Evolutionary conservation across 2,113 vertebrate species (phyloP).

Genomic region (Aspiorhynchus laticeps): DNA sequence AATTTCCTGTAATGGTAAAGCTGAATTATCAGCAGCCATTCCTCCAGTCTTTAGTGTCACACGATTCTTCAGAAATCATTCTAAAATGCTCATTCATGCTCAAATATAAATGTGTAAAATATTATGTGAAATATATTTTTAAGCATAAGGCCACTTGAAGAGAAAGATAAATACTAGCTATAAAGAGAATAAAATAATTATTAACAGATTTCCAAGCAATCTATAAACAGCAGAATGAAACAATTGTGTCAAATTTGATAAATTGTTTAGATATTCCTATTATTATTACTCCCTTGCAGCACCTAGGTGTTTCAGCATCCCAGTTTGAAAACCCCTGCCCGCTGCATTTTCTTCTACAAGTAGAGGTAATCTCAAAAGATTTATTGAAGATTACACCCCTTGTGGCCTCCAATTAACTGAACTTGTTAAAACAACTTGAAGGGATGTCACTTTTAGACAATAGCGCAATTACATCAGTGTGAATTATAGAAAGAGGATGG

Average conservation of each 20-base stretch:
- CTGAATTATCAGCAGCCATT: not conserved
- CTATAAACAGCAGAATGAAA: not conserved
- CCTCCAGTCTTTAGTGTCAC: not conserved
- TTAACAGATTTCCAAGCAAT: too few relatives aligned
- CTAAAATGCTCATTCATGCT: not conserved
- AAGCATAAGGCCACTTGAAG: not conserved
- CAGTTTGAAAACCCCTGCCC: slow-evolving; percentile 1
- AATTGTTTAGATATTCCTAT: not conserved
- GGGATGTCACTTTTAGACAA: slow-evolving; percentile 52
- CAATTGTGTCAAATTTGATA: not conserved
- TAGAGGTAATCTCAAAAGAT: slow-evolving; percentile 37
- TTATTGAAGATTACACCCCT: slow-evolving; percentile 51
- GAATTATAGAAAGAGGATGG: slow-evolving; percentile 3
- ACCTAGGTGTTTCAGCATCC: not conserved
- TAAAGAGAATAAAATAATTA: too few relatives aligned
- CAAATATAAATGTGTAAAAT: too few relatives aligned
- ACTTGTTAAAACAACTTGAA: slow-evolving; percentile 51
- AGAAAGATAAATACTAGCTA: not conserved
- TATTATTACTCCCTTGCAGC: too few relatives aligned
- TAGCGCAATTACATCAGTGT: slow-evolving; percentile 44
- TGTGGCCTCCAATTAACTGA: slow-evolving; percentile 55
- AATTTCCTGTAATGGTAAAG: not conserved
- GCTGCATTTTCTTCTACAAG: slow-evolving; percentile 30
- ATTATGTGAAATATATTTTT: not conserved
- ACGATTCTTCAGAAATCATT: not conserved